phyloP scores from a whole-genome alignment of 1,140 invertebrate species.

The Thaumatotibia leucotreta region DNA sequence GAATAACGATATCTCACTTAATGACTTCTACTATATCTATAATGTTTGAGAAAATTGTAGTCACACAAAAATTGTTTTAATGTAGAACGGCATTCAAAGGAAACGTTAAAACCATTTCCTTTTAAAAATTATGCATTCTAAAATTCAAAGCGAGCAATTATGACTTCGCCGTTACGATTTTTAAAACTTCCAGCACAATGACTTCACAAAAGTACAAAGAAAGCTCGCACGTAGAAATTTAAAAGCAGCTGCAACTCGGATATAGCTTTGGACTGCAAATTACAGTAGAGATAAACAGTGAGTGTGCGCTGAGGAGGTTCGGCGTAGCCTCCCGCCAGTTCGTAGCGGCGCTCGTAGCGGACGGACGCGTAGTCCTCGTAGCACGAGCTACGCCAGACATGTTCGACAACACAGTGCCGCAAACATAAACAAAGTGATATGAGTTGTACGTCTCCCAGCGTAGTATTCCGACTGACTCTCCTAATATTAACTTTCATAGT shows the following conservation, averaged over 20 bases:
- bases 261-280: slow-evolving; percentile 64
- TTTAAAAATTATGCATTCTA: neutral
- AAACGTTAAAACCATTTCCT: neutral
- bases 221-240: slow-evolving; percentile 62
- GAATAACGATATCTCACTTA: neutral
- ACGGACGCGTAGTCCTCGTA: slow-evolving; percentile 21
- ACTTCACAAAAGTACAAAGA: slow-evolving; percentile 56
- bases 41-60: neutral
- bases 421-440: slow-evolving; percentile 75
- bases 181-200: slow-evolving; percentile 49
- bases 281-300: slow-evolving; percentile 63
- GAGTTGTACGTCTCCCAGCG: slow-evolving; percentile 65
- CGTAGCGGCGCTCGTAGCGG: slow-evolving; percentile 50
- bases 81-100: neutral
- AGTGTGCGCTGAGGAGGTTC: slow-evolving; percentile 39
- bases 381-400: slow-evolving; percentile 48
- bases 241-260: slow-evolving; percentile 63
- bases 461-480: slow-evolving; percentile 62
- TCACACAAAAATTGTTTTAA: neutral
- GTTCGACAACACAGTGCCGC: slow-evolving; percentile 50
- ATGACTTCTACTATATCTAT: neutral
- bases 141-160: slow-evolving; percentile 19
- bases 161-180: slow-evolving; percentile 27
- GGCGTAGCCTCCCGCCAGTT: slow-evolving; percentile 43
- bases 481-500: slow-evolving; percentile 64